phyloP scores from a whole-genome alignment of 37 sponge, comb jelly and placozoan genomes.

The Trichoplax adhaerens region DNA sequence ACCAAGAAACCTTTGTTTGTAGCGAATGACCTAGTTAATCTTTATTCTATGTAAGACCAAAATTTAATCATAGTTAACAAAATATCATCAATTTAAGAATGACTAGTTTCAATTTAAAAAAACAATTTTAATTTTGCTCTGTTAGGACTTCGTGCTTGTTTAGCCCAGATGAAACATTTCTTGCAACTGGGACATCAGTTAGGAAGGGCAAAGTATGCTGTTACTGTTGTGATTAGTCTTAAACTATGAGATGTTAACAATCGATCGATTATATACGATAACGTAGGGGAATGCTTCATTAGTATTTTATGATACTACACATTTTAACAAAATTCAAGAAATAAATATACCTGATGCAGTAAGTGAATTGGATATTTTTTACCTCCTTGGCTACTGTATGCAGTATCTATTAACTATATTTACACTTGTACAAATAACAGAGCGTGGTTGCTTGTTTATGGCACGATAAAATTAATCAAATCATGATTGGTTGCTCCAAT shows the following conservation, averaged over 20 bases:
- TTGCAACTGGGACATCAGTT: constrained; percentile 64
- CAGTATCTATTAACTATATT: too few species aligned
- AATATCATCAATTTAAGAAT: too few species aligned
- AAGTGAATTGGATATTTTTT: not conserved
- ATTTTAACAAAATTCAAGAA: constrained; percentile 29
- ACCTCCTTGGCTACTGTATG: not conserved
- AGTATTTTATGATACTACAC: constrained; percentile 45
- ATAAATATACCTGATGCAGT: constrained; percentile 27
- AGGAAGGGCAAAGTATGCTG: constrained; percentile 28
- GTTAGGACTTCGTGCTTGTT: constrained; percentile 64
- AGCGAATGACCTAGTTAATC: constrained; percentile 31
- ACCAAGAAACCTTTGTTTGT: constrained; percentile 51
- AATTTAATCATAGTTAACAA: too few species aligned
- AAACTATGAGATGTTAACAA: not conserved
- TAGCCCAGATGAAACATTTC: constrained; percentile 76
- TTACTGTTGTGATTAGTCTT: not conserved
- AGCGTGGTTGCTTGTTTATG: constrained; percentile 58
- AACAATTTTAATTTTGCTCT: not conserved
- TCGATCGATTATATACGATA: not conserved
- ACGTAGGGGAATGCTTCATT: constrained; percentile 38
- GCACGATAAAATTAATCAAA: constrained; percentile 92
- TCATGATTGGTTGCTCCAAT: constrained; percentile 56
- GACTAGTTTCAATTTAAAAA: too few species aligned
- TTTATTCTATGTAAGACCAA: constrained; percentile 36
- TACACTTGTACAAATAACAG: constrained; percentile 3